Conservation (phyloP, 2,113 vertebrate genomes). For the Globicephala melas region DNA sequence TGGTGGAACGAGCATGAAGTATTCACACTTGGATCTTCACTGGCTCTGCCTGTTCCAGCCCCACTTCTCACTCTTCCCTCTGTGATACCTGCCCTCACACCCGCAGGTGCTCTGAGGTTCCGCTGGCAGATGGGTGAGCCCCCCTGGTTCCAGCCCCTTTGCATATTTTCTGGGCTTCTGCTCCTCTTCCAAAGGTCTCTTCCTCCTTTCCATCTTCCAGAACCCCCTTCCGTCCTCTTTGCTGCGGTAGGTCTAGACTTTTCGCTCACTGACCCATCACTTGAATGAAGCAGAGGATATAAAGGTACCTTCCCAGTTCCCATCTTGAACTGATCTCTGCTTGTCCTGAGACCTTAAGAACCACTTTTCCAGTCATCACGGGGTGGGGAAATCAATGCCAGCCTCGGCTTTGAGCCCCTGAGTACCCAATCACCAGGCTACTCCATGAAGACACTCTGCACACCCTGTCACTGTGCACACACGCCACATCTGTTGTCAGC, state of each 20-base stretch:
- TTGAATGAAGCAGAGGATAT: background rate
- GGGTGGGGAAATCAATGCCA: background rate
- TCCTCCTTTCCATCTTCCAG: background rate
- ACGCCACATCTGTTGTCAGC: background rate
- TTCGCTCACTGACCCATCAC: background rate
- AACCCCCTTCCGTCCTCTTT: background rate
- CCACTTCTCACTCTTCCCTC: background rate
- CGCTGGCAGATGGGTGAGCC: background rate
- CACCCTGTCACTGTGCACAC: no score
- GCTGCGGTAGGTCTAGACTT: background rate
- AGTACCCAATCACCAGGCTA: background rate
- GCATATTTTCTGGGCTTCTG: background rate
- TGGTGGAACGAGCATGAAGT: background rate
- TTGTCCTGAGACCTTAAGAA: background rate
- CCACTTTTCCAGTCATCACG: background rate
- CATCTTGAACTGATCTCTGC: background rate
- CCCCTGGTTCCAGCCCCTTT: background rate
- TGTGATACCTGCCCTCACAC: background rate
- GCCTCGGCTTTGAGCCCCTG: background rate
- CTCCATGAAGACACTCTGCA: background rate
- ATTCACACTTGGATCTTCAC: fast-evolving
- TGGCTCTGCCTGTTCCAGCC: background rate
- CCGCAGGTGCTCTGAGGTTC: background rate
- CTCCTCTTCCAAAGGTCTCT: background rate
- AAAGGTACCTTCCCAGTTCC: background rate